phyloP scores from a whole-genome alignment of 2,113 vertebrate genomes.

The Indicator indicator region DNA sequence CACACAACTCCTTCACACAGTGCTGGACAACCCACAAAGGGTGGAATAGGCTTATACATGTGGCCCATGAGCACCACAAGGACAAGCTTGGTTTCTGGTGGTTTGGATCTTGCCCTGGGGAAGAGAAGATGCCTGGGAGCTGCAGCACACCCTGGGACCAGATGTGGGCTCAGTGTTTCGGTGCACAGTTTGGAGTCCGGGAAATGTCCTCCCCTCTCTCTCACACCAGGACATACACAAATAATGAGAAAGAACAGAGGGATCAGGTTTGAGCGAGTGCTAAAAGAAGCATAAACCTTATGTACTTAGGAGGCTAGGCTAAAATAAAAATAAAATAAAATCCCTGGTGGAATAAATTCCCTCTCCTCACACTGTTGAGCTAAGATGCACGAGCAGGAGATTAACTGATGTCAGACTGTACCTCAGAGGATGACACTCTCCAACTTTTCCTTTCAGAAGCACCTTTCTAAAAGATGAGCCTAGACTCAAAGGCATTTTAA shows the following conservation, averaged over 20 bases:
- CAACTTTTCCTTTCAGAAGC: not conserved
- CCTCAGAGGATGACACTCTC: not conserved
- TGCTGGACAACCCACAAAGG: fast-evolving
- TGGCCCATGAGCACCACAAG: not conserved
- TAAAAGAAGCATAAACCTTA: not conserved
- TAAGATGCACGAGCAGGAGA: not conserved
- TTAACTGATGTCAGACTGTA: not conserved
- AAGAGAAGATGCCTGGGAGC: not conserved
- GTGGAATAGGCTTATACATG: fast-evolving
- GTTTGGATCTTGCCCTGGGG: not conserved
- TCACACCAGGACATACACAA: fast-evolving
- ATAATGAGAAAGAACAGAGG: not conserved
- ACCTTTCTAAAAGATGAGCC: not conserved
- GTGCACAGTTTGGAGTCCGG: not conserved
- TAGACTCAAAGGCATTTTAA: not conserved
- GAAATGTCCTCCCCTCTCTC: fast-evolving
- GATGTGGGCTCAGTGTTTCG: fast-evolving
- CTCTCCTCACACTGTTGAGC: not conserved
- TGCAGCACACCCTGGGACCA: fast-evolving
- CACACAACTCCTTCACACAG: fast-evolving
- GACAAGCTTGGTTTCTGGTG: not conserved
- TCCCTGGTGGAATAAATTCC: not conserved
- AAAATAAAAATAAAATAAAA: not conserved
- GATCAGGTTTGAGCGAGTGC: not conserved
- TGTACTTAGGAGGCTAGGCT: not conserved